Conservation (phyloP, 2,797 vertebrate genomes). For the Lithobates pipiens region DNA sequence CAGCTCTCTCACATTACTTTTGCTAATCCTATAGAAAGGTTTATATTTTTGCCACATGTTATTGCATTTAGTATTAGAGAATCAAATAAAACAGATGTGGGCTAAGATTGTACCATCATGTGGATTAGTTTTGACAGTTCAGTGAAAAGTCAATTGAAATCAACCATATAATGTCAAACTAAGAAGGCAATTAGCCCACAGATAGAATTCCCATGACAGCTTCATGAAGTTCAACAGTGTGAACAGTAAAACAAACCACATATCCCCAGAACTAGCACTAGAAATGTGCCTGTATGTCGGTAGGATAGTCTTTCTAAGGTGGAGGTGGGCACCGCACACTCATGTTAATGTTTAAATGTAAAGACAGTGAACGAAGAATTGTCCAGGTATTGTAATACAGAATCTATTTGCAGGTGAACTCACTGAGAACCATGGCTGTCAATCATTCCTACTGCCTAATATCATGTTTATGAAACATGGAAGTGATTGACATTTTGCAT, state of each 20-base stretch:
- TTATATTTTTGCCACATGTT: neutral
- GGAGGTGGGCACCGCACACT: neutral
- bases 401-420: neutral
- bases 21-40: neutral
- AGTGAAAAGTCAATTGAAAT: conserved; percentile 49
- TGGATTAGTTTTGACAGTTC: conserved; percentile 50
- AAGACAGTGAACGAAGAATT: neutral
- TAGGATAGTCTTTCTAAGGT: neutral
- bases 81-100: conserved; percentile 15
- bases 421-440: neutral
- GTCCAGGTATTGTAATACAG: neutral
- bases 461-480: neutral
- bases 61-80: conserved; percentile 20
- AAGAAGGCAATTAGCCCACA: conserved; percentile 49
- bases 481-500: conserved; percentile 3
- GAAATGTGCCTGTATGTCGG: neutral
- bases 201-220: conserved; percentile 32
- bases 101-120: conserved; percentile 12
- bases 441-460: neutral
- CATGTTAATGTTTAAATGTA: neutral
- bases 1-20: neutral
- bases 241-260: conserved; percentile 4
- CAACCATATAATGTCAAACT: conserved; percentile 42
- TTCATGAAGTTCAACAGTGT: conserved; percentile 12
- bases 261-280: neutral